phyloP scores from a whole-genome alignment of 1,140 invertebrate genomes.

The Lethocerus indicus region DNA sequence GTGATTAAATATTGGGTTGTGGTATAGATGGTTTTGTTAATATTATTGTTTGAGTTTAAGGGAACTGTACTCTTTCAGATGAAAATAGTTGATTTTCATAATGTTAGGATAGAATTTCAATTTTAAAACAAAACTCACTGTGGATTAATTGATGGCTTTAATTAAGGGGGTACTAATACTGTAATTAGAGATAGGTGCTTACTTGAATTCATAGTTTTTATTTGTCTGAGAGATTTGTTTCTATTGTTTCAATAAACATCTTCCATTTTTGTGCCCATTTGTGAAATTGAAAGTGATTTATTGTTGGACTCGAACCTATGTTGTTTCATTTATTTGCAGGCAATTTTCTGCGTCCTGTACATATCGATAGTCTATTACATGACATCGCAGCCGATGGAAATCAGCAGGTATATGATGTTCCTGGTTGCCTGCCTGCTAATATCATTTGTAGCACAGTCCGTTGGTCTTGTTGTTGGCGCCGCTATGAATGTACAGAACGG shows the following conservation, averaged over 20 bases:
- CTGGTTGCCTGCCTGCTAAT: conserved; percentile 73
- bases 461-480: conserved; percentile 87
- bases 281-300: no score
- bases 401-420: conserved; percentile 75
- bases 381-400: conserved; percentile 80
- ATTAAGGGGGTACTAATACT: no score
- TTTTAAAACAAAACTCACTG: background rate
- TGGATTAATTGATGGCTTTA: no score
- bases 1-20: background rate
- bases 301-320: background rate
- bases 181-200: no score
- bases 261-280: no score
- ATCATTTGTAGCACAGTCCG: conserved; percentile 87
- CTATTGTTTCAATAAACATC: no score
- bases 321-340: conserved; percentile 32
- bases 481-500: conserved; percentile 90
- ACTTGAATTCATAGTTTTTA: no score
- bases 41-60: no score
- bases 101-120: background rate
- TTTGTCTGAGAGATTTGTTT: no score
- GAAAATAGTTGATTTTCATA: background rate
- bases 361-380: conserved; percentile 87
- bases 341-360: conserved; percentile 80
- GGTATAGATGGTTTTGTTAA: no score
- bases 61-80: no score